These are phyloP conservation scores for Apis cerana DNA, from an alignment of 1,140 invertebrate genomes.

Conservation along the genomic window DNA sequence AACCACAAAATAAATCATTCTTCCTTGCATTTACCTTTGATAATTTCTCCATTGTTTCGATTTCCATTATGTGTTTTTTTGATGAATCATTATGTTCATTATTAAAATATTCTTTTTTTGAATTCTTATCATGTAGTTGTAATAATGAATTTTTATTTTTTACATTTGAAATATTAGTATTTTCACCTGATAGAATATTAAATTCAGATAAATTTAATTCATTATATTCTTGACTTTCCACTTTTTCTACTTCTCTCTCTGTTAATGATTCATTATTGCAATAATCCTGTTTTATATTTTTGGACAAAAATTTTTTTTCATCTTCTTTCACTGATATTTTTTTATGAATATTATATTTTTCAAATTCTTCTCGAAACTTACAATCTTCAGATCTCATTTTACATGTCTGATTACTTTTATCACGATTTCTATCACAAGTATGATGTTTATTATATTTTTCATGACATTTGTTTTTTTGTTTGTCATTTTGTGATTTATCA, in stretches of 20 bases:
- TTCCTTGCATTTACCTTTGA: constrained; percentile 68
- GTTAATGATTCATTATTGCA: constrained; percentile 38
- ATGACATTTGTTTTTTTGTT: constrained; percentile 48
- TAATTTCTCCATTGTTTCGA: constrained; percentile 49
- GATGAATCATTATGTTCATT: constrained; percentile 46
- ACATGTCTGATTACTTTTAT: constrained; percentile 49
- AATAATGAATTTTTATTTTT: constrained; percentile 15
- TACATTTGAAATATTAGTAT: constrained; percentile 46
- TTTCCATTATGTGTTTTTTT: constrained; percentile 51
- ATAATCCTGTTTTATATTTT: constrained; percentile 27
- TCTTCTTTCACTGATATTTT: constrained; percentile 37
- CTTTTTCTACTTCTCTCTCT: constrained; percentile 18
- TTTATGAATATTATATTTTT: constrained; percentile 22
- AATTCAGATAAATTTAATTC: constrained; percentile 72
- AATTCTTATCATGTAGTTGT: constrained; percentile 24
- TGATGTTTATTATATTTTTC: constrained; percentile 55
- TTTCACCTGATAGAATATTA: constrained; percentile 69
- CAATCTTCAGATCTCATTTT: constrained; percentile 45
- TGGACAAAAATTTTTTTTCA: constrained; percentile 30
- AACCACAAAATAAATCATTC: constrained; percentile 50
- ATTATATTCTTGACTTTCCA: constrained; percentile 60
- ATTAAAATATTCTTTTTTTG: constrained; percentile 50
- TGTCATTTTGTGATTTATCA: constrained; percentile 56
- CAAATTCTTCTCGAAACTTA: constrained; percentile 46
- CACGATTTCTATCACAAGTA: constrained; percentile 55